Percentiles rank a stretch among this genome's conserved stretches.
phyloP scores from a whole-genome alignment of 1,140 invertebrate genomes.

The Heliothis virescens region DNA sequence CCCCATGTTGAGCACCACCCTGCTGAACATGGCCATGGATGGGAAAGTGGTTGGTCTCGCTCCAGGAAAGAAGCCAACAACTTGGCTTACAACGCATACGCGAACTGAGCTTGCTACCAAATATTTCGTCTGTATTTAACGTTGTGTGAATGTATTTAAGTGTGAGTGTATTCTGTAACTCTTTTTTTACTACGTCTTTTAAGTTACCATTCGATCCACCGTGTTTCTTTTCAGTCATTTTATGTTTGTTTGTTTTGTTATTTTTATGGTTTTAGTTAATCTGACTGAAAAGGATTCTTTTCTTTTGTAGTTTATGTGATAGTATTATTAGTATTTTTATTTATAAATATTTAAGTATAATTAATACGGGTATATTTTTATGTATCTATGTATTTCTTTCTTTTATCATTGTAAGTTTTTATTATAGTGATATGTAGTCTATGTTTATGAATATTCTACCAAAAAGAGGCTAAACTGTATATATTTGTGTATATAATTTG shows the following conservation, averaged over 20 bases:
- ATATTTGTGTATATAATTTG: slow-evolving; percentile 8
- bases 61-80: slow-evolving; percentile 86
- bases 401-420: slow-evolving; percentile 3
- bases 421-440: background rate
- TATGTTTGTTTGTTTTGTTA: slow-evolving; percentile 49
- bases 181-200: slow-evolving; percentile 49
- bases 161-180: slow-evolving; percentile 14
- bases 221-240: slow-evolving; percentile 70
- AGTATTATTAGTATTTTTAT: slow-evolving; percentile 48
- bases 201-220: slow-evolving; percentile 44
- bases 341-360: slow-evolving; percentile 42
- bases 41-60: slow-evolving; percentile 87
- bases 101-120: slow-evolving; percentile 65
- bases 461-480: slow-evolving; percentile 25
- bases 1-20: slow-evolving; percentile 87
- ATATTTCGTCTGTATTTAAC: slow-evolving; percentile 34
- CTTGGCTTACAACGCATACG: slow-evolving; percentile 89
- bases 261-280: slow-evolving; percentile 58
- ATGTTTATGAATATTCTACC: slow-evolving; percentile 7
- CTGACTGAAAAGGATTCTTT: slow-evolving; percentile 73
- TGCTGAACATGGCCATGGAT: slow-evolving; percentile 72
- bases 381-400: too few relatives aligned
- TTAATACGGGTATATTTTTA: slow-evolving; percentile 36
- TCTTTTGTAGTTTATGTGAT: slow-evolving; percentile 42
- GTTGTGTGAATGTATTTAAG: slow-evolving; percentile 46